A percentile compares a stretch with the other conserved stretches of the same genome.
Conservation (phyloP, 2,113 vertebrate species). For the Eupsittula cactorum region DNA sequence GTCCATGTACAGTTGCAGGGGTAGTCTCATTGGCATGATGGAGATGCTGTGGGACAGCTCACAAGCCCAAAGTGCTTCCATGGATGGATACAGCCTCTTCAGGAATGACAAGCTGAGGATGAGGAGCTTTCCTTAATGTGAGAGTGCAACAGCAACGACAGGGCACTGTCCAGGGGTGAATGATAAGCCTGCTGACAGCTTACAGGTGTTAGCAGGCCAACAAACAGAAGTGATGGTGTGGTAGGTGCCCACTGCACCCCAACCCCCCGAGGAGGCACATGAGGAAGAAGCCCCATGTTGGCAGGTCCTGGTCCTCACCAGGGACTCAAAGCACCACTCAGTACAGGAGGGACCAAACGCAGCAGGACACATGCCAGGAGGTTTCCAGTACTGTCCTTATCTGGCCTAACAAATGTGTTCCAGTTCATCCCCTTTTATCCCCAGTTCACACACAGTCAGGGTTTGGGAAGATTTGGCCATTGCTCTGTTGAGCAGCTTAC, state of each 20-base stretch:
- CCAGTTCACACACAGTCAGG: not conserved
- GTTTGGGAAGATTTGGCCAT: not conserved
- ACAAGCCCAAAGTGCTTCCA: not conserved
- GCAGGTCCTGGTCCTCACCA: not conserved
- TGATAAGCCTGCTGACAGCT: not conserved
- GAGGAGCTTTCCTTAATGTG: no score
- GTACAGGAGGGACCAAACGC: not conserved
- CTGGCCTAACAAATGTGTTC: not conserved
- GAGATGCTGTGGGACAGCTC: not conserved
- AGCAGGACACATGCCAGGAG: not conserved
- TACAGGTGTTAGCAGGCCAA: not conserved
- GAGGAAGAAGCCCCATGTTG: not conserved
- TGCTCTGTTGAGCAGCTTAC: not conserved
- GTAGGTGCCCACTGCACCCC: not conserved
- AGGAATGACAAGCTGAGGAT: not conserved
- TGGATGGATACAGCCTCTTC: not conserved
- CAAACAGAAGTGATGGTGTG: not conserved
- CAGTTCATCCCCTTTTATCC: not conserved
- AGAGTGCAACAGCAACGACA: rapidly evolving
- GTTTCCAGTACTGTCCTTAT: not conserved
- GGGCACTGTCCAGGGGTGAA: not conserved
- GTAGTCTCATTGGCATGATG: rapidly evolving
- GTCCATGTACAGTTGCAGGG: not conserved
- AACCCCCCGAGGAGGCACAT: not conserved
- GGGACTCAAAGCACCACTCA: not conserved